phyloP scores from a whole-genome alignment of 1,140 invertebrate species.

The Zaprionus kolodkinae region DNA sequence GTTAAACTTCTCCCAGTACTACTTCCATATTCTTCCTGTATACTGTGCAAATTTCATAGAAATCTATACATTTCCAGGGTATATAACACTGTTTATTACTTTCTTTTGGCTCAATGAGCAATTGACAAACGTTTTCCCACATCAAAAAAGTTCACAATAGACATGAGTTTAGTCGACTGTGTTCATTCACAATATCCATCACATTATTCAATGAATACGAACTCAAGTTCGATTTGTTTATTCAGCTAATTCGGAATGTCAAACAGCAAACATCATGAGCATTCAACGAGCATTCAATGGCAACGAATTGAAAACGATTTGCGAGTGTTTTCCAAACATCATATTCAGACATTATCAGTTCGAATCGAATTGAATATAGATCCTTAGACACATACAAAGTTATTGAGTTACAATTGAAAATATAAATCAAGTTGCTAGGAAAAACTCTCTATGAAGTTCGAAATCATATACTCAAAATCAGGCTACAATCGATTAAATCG shows the following conservation, averaged over 20 bases:
- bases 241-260: not conserved
- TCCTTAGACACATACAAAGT: not conserved
- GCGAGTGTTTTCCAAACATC: not conserved
- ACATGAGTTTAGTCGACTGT: not conserved
- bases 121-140: not conserved
- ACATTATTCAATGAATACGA: not conserved
- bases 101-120: not conserved
- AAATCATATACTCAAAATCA: no score
- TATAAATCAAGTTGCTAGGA: no score
- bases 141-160: not conserved
- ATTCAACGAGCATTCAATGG: not conserved
- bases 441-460: no score
- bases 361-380: no score
- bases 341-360: not conserved
- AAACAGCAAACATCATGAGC: not conserved
- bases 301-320: not conserved
- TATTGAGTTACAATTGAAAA: not conserved
- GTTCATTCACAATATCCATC: not conserved
- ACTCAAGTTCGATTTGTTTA: conserved; percentile 3
- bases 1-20: not conserved
- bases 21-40: not conserved
- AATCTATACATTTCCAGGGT: not conserved
- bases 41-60: not conserved
- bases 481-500: no score
- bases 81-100: no score